phyloP scores from a whole-genome alignment of 2,113 vertebrate genomes.

The Heteronetta atricapilla region DNA sequence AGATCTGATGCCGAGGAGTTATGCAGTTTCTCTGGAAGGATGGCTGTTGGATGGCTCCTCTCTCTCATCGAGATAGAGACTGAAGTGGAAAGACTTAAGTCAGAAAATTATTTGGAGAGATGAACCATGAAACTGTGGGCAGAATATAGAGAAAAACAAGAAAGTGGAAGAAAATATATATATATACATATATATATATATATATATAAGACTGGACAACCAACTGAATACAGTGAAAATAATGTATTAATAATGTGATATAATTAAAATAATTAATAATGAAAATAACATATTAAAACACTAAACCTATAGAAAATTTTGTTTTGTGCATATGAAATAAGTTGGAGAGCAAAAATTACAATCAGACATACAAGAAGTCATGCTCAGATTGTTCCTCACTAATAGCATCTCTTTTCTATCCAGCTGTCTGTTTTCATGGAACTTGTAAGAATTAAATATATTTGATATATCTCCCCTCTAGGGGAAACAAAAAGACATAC shows the following conservation, averaged over 20 bases:
- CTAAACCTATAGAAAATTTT: neutral
- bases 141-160: neutral
- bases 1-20: fast-evolving
- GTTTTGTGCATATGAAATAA: neutral
- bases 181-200: too few species aligned
- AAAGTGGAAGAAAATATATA: neutral
- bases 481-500: neutral
- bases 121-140: neutral
- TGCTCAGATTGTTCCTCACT: neutral
- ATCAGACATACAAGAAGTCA: neutral
- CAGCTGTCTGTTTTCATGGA: neutral
- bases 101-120: neutral
- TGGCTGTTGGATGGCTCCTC: neutral
- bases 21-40: neutral
- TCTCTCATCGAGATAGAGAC: neutral
- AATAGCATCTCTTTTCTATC: neutral
- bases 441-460: neutral
- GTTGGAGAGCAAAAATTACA: neutral
- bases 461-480: neutral
- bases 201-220: neutral
- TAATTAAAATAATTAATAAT: too few species aligned
- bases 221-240: neutral
- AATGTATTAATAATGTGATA: too few species aligned
- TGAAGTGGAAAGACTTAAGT: neutral
- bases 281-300: neutral